These are phyloP conservation scores for Bergia sp. DNA, from an alignment of 92 coral and sea anemone species.

Conservation along the genomic window DNA sequence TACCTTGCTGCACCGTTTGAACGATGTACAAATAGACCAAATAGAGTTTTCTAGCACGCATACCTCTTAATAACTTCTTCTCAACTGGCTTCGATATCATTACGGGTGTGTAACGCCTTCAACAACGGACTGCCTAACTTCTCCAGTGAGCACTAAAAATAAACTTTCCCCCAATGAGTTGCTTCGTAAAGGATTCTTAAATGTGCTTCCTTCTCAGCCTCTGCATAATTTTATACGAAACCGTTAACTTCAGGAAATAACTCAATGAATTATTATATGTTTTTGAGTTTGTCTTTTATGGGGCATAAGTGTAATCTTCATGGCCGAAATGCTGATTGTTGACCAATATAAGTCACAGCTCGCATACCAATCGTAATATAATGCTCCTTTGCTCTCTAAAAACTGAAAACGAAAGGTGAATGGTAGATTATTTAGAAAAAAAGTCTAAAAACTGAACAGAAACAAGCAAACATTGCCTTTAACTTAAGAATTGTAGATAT, in stretches of 20 bases:
- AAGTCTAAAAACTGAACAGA: background rate
- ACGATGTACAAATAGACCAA: background rate
- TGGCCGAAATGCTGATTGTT: background rate
- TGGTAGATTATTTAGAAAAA: background rate
- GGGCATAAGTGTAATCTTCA: background rate
- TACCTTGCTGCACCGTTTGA: background rate
- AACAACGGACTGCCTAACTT: background rate
- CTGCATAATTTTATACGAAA: background rate
- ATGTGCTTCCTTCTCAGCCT: background rate
- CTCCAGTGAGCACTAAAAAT: slow-evolving; percentile 1
- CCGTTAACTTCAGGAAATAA: slow-evolving; percentile 10
- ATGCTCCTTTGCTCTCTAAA: background rate
- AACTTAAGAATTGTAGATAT: background rate
- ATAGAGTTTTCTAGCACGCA: background rate
- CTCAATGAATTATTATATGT: background rate
- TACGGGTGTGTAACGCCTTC: background rate
- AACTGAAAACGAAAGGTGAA: background rate
- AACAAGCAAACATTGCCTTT: background rate
- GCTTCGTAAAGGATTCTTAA: background rate
- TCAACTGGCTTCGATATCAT: background rate
- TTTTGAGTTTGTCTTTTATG: background rate
- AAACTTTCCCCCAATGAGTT: background rate
- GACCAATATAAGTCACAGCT: background rate
- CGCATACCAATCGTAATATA: background rate
- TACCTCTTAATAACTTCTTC: background rate